Conservation (phyloP, 2,797 vertebrate genomes). For the Buceros bicornis region DNA sequence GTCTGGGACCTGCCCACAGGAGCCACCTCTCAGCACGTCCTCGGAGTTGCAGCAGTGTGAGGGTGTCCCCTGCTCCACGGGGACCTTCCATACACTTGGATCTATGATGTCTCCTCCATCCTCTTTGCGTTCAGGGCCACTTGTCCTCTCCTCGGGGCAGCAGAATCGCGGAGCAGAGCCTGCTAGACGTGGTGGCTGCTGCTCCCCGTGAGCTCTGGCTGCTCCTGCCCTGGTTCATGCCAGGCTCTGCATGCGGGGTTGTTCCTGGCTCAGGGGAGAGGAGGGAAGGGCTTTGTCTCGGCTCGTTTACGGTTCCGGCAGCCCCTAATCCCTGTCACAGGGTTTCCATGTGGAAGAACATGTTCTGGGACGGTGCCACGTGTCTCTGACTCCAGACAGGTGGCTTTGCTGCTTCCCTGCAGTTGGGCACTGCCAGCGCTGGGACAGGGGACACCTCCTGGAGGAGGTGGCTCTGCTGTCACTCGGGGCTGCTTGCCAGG, state of each 20-base stretch:
- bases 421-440: fast-evolving
- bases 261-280: background rate
- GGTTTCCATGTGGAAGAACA: background rate
- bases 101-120: background rate
- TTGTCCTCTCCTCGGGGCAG: background rate
- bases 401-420: background rate
- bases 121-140: background rate
- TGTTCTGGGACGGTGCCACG: background rate
- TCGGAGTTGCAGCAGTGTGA: background rate
- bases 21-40: background rate
- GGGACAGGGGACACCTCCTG: background rate
- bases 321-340: constrained; percentile 41
- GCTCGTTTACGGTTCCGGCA: background rate
- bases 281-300: background rate
- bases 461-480: background rate
- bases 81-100: background rate
- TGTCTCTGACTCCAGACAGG: fast-evolving
- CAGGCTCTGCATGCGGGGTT: background rate
- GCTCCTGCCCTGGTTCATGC: fast-evolving
- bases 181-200: background rate
- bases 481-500: background rate
- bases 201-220: background rate
- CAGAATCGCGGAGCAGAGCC: background rate
- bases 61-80: background rate
- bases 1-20: background rate